Evolutionary conservation across 2,888 invertebrate species (phyloP), one percentile per base, ranked within the genome.

Genomic region (Amphiduros pacificus): DNA sequence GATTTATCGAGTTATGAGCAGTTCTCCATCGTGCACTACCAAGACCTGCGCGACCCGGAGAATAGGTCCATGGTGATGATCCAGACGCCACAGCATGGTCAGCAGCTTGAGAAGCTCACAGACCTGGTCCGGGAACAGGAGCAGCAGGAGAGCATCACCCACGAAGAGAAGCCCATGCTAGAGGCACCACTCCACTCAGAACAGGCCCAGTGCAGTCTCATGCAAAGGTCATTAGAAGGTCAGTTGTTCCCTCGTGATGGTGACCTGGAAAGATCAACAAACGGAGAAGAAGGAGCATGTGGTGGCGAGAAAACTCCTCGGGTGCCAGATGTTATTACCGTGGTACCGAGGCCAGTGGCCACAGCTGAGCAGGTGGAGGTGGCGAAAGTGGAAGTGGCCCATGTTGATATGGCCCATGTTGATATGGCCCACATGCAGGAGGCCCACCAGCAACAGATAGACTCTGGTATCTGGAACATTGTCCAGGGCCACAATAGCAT

Each of bases 21-120:
- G 60, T 66, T 68, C 53, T 68, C 68, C n/a, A 40, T 68, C 17
- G 53, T 67, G n/a, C 58, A 67, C 24, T 50, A 68, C 17, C 60
- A 67, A 51, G 64, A 64, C 40, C 53, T 53, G 31, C 60, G 62
- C 6, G 61, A 67, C 41, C 67, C 67, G 22, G 51, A 49, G 2
- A 28, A 51, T 14, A 27, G 60, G 20, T 58, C 65, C 17, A 29
- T 67, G n/a, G 58, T 65, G 29, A 63, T 67, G 61, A 52, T 67
- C 26, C 58, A 66, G 50, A 58, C 65, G 5, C 54, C 55, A 17
- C 64, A 29, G 55, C 57, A 2, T 41, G 59, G 3, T 59, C 32
- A 32, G 59, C 60, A 20, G 51, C 54, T 11, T 63, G 59, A 48
- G 62, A 59, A 5, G 48, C 60, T n/a, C 50, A 63, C 31, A 22